Percentiles rank a stretch among this genome's conserved stretches.
Conservation (phyloP, 2,113 vertebrate species). For the Corynorhinus townsendii region DNA sequence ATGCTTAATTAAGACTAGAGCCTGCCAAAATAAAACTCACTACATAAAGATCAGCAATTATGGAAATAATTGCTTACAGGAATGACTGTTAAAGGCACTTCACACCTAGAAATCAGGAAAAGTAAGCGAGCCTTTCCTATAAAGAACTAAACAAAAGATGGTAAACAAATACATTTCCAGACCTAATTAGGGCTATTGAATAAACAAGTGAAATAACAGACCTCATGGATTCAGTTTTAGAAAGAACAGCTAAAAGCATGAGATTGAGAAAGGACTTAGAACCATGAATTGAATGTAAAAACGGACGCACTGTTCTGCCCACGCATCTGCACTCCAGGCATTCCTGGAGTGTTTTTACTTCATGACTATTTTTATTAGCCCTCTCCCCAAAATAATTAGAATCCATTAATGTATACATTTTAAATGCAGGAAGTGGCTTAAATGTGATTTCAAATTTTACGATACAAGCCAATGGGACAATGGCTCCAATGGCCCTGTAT, state of each 20-base stretch:
- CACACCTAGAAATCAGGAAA: conserved; percentile 39
- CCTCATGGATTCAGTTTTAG: not conserved
- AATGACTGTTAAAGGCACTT: conserved; percentile 50
- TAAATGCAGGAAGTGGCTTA: conserved; percentile 22
- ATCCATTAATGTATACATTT: conserved; percentile 1
- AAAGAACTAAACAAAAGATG: conserved; percentile 29
- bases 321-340: not conserved
- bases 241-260: not conserved
- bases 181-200: conserved; percentile 37
- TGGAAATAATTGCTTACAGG: conserved; percentile 45
- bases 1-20: conserved; percentile 51
- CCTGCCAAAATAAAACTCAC: conserved; percentile 54
- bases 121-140: conserved; percentile 2
- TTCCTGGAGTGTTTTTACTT: not conserved
- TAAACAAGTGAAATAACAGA: not conserved
- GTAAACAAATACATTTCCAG: conserved; percentile 45
- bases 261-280: not conserved
- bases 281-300: not conserved
- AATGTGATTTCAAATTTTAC: conserved; percentile 20
- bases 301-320: not conserved
- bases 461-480: not conserved
- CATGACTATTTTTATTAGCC: not conserved
- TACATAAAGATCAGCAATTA: conserved; percentile 56
- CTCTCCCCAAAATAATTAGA: conserved; percentile 22
- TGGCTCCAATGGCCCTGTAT: not conserved